phyloP scores from a whole-genome alignment of 1,140 invertebrate species.

The Bombus superbus region DNA sequence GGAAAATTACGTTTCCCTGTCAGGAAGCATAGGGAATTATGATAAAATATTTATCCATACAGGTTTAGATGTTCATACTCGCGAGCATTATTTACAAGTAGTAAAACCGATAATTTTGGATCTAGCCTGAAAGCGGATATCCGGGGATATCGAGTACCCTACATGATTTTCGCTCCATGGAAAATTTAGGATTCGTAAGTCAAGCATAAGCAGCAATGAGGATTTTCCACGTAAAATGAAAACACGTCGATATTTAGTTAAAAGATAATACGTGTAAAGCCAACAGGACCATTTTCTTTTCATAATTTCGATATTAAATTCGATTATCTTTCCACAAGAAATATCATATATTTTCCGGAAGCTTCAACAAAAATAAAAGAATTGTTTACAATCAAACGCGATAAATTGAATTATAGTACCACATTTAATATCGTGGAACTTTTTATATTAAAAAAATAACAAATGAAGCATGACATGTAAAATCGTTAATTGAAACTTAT shows the following conservation, averaged over 20 bases:
- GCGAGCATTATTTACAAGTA: slow-evolving; percentile 17
- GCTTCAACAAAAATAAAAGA: no score
- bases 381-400: no score
- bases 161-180: not conserved
- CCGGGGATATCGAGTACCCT: not conserved
- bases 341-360: no score
- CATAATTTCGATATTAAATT: not conserved
- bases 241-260: not conserved
- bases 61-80: not conserved
- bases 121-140: not conserved
- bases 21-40: not conserved
- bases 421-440: not conserved
- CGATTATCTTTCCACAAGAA: no score
- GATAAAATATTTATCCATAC: not conserved
- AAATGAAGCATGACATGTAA: not conserved
- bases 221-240: not conserved
- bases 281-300: not conserved
- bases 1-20: not conserved
- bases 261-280: not conserved
- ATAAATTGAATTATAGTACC: not conserved
- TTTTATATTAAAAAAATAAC: not conserved
- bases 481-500: not conserved
- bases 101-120: not conserved
- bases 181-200: not conserved
- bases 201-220: not conserved